These are phyloP conservation scores for Anguilla obscura DNA, from an alignment of 2,797 vertebrate genomes.

Conservation along the genomic window DNA sequence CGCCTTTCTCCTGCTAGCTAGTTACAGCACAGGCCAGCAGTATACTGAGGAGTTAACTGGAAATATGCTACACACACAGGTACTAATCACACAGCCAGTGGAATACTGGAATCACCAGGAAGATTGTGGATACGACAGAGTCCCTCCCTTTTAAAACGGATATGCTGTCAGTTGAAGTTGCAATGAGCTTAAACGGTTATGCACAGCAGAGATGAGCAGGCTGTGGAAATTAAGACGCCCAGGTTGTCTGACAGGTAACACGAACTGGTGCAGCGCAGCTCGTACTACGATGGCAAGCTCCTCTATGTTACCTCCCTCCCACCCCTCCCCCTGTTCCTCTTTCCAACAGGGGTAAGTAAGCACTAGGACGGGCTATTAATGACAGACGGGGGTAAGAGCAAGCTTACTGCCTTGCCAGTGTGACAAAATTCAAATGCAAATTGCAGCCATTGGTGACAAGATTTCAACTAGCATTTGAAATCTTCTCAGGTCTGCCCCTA, in stretches of 20 bases:
- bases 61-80: background rate
- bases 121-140: background rate
- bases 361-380: background rate
- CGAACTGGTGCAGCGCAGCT: background rate
- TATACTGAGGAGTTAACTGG: background rate
- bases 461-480: background rate
- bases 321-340: background rate
- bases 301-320: background rate
- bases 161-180: background rate
- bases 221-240: background rate
- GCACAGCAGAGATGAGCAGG: background rate
- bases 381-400: no score
- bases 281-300: background rate
- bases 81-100: background rate
- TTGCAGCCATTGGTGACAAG: background rate
- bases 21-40: background rate
- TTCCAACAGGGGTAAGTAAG: background rate
- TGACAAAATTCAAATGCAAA: background rate
- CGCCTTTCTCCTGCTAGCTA: background rate
- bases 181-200: background rate
- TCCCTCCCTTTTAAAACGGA: background rate
- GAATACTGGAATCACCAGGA: background rate
- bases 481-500: background rate
- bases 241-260: no score
- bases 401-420: background rate